Percentiles rank a stretch among this genome's conserved stretches.
Conservation (phyloP, 2,888 invertebrate genomes). For the Tethea ocularis region DNA sequence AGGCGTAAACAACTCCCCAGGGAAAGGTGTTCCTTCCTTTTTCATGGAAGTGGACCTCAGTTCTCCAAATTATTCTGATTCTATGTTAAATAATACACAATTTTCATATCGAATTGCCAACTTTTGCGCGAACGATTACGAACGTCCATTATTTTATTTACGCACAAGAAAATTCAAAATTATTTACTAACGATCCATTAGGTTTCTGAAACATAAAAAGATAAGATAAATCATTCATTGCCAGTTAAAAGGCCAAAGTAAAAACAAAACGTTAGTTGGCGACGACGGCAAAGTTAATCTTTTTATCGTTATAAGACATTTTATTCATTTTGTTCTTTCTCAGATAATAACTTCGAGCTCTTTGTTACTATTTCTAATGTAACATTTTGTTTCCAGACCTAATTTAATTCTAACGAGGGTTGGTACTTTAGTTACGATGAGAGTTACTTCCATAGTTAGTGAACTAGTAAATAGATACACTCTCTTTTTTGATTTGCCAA, state of each 20-base stretch:
- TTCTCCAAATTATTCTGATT: neutral
- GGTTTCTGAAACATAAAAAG: neutral
- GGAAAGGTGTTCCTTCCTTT: neutral
- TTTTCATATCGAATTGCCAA: slow-evolving; percentile 3
- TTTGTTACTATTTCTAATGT: neutral
- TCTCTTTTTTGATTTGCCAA: neutral
- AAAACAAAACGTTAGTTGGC: neutral
- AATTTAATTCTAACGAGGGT: too few species aligned
- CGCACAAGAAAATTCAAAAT: neutral
- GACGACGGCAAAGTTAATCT: neutral
- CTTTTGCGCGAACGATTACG: neutral
- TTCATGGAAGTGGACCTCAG: neutral
- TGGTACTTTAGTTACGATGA: neutral
- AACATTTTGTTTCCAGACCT: too few species aligned
- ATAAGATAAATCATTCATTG: neutral
- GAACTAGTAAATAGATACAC: too few species aligned
- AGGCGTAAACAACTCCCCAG: neutral
- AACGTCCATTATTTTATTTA: neutral
- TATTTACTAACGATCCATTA: neutral
- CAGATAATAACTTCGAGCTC: neutral
- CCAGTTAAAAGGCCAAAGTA: neutral
- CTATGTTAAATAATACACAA: neutral
- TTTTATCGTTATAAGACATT: neutral
- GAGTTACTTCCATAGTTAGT: neutral
- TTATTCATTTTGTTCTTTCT: neutral